A percentile compares a stretch with the other conserved stretches of the same genome.
Conservation (phyloP, 2,888 invertebrate species). For the Eristalis arbustorum region DNA sequence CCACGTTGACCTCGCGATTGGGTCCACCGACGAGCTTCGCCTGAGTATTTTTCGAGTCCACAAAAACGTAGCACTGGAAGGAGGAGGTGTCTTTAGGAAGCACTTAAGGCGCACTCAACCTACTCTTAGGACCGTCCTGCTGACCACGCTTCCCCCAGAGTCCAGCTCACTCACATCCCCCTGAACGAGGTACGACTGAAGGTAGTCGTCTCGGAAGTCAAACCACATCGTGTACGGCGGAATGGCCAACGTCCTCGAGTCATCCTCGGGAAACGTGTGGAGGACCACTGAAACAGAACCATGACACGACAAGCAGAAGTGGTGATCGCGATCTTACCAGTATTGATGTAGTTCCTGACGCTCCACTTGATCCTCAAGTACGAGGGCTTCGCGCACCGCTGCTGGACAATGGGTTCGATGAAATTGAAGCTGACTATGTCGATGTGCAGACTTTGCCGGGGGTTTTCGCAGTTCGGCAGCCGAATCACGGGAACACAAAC, state of each 20-base stretch:
- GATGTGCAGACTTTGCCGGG: slow-evolving; percentile 64
- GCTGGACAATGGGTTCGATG: slow-evolving; percentile 66
- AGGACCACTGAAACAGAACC: slow-evolving; percentile 54
- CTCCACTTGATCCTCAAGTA: slow-evolving; percentile 64
- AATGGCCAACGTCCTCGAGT: slow-evolving; percentile 52
- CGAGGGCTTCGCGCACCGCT: slow-evolving; percentile 60
- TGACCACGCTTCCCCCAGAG: not conserved
- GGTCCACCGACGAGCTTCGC: slow-evolving; percentile 70
- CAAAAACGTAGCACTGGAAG: slow-evolving; percentile 72
- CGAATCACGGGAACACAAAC: slow-evolving; percentile 57
- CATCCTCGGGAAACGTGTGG: slow-evolving; percentile 59
- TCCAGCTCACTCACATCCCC: slow-evolving; percentile 31
- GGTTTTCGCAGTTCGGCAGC: slow-evolving; percentile 69
- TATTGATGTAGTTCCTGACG: slow-evolving; percentile 66
- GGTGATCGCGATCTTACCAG: slow-evolving; percentile 3
- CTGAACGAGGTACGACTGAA: slow-evolving; percentile 66
- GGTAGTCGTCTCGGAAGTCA: slow-evolving; percentile 66
- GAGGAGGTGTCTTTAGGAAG: not conserved
- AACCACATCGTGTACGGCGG: slow-evolving; percentile 72
- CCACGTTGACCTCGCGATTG: slow-evolving; percentile 52
- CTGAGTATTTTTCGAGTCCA: slow-evolving; percentile 66
- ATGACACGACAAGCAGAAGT: not conserved
- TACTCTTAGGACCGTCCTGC: slow-evolving; percentile 35
- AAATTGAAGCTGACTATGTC: slow-evolving; percentile 72
- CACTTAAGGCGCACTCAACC: not conserved